Evolutionary conservation across 2,888 invertebrate genomes (phyloP).

Genomic region (Drosophila sordidula): DNA sequence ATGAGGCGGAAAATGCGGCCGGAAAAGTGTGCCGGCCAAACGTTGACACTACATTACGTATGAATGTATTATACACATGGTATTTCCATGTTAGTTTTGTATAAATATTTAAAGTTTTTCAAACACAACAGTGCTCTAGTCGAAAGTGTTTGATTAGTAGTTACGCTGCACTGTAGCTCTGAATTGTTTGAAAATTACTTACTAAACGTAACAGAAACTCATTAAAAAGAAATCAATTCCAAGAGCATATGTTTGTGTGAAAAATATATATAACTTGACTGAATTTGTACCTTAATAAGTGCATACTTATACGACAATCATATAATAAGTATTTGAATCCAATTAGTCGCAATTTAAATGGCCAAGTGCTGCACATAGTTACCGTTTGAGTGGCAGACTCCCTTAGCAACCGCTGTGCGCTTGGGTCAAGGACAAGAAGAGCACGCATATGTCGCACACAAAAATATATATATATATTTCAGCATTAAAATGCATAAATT

Average conservation of each 20-base stretch:
- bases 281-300: neutral
- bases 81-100: neutral
- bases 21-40: neutral
- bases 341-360: neutral
- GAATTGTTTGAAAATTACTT: too few species aligned
- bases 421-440: constrained; percentile 42
- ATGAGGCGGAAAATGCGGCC: constrained; percentile 17
- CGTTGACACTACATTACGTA: constrained; percentile 3
- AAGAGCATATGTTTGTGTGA: too few species aligned
- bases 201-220: neutral
- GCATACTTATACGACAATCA: neutral
- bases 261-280: neutral
- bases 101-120: neutral
- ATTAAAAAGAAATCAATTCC: neutral
- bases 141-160: too few species aligned
- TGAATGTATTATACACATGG: neutral
- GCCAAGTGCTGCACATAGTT: constrained; percentile 4
- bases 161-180: too few species aligned
- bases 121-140: neutral
- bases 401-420: neutral
- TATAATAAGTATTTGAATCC: neutral
- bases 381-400: constrained; percentile 2
- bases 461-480: constrained; percentile 28
- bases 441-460: constrained; percentile 16
- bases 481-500: constrained; percentile 51